phyloP scores from a whole-genome alignment of 1,140 invertebrate genomes.

The Lepidurus apus region DNA sequence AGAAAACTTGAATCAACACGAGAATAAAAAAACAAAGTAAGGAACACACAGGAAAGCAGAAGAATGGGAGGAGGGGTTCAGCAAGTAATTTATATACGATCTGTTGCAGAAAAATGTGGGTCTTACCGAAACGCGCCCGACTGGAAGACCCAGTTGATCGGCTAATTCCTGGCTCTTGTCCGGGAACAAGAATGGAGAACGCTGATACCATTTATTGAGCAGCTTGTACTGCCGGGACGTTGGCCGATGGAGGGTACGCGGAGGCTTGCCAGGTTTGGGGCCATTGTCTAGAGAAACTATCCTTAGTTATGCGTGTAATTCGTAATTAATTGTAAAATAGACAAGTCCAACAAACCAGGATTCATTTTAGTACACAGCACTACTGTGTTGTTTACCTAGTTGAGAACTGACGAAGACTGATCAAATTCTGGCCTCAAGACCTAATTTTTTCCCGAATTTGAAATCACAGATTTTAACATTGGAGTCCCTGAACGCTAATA shows the following conservation, averaged over 20 bases:
- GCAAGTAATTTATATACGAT: conserved; percentile 7
- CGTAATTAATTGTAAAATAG: background rate
- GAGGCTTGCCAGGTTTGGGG: background rate
- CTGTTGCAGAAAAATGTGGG: background rate
- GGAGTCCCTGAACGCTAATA: background rate
- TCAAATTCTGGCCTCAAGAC: background rate
- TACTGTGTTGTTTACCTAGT: background rate
- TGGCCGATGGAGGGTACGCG: background rate
- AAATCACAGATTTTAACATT: background rate
- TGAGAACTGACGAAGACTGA: background rate
- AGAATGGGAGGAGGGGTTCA: background rate
- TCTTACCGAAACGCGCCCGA: background rate
- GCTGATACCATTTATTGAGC: background rate
- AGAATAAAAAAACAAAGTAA: background rate
- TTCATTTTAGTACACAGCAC: background rate
- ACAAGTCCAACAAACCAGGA: background rate
- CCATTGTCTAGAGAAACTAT: background rate
- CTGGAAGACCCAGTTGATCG: conserved; percentile 12
- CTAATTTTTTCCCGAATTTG: background rate
- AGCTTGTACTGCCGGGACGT: background rate
- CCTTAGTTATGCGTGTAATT: background rate
- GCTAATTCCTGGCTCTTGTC: background rate
- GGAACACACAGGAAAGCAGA: background rate
- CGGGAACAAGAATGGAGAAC: background rate
- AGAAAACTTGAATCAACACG: background rate